Conservation (phyloP, 2,888 invertebrate species). For the Gymnosoma rotundatum region DNA sequence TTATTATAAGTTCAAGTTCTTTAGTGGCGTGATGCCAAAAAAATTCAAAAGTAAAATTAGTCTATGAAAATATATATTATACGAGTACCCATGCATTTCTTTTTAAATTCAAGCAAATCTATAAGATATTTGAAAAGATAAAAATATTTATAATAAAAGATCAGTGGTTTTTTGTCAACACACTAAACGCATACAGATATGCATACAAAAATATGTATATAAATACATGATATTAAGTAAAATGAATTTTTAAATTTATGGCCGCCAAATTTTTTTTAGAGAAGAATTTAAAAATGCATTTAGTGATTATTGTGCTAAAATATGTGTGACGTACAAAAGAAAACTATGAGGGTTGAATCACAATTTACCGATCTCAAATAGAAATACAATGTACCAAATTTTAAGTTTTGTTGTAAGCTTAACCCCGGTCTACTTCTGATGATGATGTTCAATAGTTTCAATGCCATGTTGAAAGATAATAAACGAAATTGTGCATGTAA, state of each 20-base stretch:
- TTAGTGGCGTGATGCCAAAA: slow-evolving; percentile 48
- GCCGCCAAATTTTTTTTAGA: slow-evolving; percentile 22
- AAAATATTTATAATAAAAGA: slow-evolving; percentile 23
- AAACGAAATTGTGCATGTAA: too few species aligned
- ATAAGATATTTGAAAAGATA: slow-evolving; percentile 15
- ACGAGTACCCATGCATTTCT: slow-evolving; percentile 8
- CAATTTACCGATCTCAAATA: too few species aligned
- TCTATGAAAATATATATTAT: slow-evolving; percentile 2
- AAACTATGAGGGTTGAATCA: background rate
- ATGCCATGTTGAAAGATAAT: too few species aligned
- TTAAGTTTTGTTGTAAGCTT: too few species aligned
- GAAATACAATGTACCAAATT: too few species aligned
- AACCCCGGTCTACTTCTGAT: too few species aligned
- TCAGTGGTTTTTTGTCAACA: background rate
- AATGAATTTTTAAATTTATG: slow-evolving; percentile 47
- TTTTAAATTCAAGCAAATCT: background rate
- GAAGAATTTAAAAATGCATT: slow-evolving; percentile 36
- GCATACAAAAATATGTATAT: background rate
- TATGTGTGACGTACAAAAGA: background rate
- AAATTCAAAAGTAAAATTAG: slow-evolving; percentile 37
- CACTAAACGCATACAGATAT: too few species aligned
- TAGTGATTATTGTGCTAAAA: background rate
- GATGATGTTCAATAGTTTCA: too few species aligned
- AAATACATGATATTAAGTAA: slow-evolving; percentile 11
- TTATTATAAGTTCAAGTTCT: slow-evolving; percentile 59